These are phyloP conservation scores for Scolanthus callimorphus DNA, from an alignment of 92 coral and sea anemone genomes.

Conservation along the genomic window DNA sequence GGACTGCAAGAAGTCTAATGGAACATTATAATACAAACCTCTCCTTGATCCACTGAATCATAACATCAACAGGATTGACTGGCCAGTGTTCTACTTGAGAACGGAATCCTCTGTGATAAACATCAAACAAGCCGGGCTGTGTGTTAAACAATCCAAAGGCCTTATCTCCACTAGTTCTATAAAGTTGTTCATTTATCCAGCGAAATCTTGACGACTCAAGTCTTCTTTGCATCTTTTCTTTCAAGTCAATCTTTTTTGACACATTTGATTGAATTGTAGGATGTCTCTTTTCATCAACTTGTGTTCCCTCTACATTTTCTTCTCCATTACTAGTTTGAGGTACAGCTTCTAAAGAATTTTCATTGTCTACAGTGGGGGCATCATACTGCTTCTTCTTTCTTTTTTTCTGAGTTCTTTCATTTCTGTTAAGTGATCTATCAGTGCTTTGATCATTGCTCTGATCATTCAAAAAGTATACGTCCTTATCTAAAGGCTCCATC, in stretches of 20 bases:
- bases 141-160: slow-evolving; percentile 66
- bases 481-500: no score
- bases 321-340: background rate
- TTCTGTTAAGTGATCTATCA: no score
- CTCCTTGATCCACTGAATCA: slow-evolving; percentile 82
- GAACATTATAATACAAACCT: no score
- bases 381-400: no score
- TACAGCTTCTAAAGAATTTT: slow-evolving; percentile 8
- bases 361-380: no score
- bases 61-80: slow-evolving; percentile 84
- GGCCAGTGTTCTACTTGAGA: slow-evolving; percentile 94
- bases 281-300: background rate
- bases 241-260: slow-evolving; percentile 29
- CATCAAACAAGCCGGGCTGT: slow-evolving; percentile 74
- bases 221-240: slow-evolving; percentile 75
- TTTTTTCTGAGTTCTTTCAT: no score
- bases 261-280: background rate
- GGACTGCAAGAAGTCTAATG: no score
- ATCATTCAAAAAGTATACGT: no score
- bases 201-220: slow-evolving; percentile 91
- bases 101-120: slow-evolving; percentile 88
- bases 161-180: slow-evolving; percentile 72
- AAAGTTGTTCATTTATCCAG: slow-evolving; percentile 93
- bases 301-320: background rate
- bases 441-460: no score